phyloP scores from a whole-genome alignment of 2,113 vertebrate genomes.

The Gallinago jamesoni region DNA sequence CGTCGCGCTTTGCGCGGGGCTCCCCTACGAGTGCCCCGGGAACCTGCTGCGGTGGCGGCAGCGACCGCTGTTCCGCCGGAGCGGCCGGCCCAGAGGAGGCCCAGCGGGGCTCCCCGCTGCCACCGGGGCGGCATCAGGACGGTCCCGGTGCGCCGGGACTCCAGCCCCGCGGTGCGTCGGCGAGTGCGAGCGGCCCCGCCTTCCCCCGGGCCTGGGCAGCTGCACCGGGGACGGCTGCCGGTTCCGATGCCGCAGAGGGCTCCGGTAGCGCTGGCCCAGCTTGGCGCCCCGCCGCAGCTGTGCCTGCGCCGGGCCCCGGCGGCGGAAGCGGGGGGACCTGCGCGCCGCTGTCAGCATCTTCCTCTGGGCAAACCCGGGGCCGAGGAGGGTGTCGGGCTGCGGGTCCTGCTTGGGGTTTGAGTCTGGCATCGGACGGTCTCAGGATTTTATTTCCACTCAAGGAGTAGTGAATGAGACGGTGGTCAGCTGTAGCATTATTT shows the following conservation, averaged over 20 bases:
- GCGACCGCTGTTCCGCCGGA: too few relatives aligned
- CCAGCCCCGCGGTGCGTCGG: not conserved
- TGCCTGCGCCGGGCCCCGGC: too few relatives aligned
- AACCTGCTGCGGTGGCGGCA: too few relatives aligned
- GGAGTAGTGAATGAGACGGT: not conserved
- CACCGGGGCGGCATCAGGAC: too few relatives aligned
- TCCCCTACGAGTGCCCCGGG: too few relatives aligned
- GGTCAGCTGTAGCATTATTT: not conserved
- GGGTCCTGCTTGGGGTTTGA: not conserved
- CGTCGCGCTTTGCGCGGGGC: too few relatives aligned
- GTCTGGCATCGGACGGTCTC: fast-evolving
- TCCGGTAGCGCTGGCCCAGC: too few relatives aligned
- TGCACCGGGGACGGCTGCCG: not conserved
- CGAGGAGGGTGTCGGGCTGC: fast-evolving
- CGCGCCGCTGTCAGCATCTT: fast-evolving
- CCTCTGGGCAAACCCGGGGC: fast-evolving
- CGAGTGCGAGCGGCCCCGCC: not conserved
- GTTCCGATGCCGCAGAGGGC: too few relatives aligned
- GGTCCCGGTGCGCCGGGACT: not conserved
- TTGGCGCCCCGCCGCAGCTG: too few relatives aligned
- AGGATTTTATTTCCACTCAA: not conserved
- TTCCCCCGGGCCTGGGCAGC: not conserved
- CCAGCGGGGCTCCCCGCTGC: too few relatives aligned
- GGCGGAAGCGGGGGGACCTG: too few relatives aligned
- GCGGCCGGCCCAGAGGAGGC: too few relatives aligned